Conservation (phyloP, 1,140 invertebrate species). For the Nasonia vitripennis region DNA sequence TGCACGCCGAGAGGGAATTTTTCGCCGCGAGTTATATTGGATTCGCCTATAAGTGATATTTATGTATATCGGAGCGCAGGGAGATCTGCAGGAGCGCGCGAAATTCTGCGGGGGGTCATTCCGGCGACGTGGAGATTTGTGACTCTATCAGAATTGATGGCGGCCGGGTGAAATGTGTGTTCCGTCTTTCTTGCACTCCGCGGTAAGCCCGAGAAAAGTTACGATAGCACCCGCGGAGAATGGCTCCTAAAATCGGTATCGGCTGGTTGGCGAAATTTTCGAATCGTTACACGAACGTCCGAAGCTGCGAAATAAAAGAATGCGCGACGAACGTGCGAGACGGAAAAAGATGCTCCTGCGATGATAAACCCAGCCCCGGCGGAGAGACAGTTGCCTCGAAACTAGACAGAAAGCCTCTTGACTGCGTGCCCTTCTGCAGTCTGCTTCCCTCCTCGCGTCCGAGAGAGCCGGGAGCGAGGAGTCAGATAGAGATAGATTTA, state of each 20-base stretch:
- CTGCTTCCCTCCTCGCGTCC: conserved; percentile 5
- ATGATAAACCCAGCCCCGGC: conserved; percentile 33
- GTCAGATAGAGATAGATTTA: conserved; percentile 52
- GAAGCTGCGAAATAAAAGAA: background rate
- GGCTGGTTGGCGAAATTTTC: no score
- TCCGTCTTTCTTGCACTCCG: background rate
- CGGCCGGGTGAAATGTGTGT: background rate
- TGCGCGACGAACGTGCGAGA: background rate
- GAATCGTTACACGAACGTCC: no score
- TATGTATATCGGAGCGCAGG: background rate
- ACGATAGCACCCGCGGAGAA: no score
- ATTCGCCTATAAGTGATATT: conserved; percentile 41
- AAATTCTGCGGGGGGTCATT: conserved; percentile 2
- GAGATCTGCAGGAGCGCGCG: background rate
- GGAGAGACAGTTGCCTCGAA: conserved; percentile 37
- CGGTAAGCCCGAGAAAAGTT: no score
- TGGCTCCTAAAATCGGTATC: no score
- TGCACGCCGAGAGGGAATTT: background rate
- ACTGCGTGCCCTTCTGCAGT: background rate
- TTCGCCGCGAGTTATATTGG: background rate
- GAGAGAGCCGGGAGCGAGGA: conserved; percentile 23
- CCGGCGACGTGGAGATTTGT: conserved; percentile 13
- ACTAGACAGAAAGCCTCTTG: conserved; percentile 47
- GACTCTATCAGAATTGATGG: conserved; percentile 34
- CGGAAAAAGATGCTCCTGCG: conserved; percentile 33